phyloP scores from a whole-genome alignment of 30 jellyfish, hydroid and myxozoan species.

The Hydra vulgaris region DNA sequence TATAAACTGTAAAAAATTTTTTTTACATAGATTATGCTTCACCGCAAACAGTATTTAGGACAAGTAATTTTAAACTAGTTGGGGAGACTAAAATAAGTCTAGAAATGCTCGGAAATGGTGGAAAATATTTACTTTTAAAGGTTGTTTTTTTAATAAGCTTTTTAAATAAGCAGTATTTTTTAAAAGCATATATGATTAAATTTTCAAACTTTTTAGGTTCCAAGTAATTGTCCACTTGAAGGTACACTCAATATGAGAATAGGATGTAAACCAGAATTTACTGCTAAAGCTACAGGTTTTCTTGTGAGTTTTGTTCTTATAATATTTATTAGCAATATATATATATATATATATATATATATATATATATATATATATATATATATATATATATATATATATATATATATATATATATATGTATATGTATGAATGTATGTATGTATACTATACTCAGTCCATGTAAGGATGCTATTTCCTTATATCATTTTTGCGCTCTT shows the following conservation, averaged over 20 bases:
- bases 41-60: slow-evolving; percentile 86
- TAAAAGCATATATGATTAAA: background rate
- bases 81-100: slow-evolving; percentile 59
- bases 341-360: no score
- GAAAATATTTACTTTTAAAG: slow-evolving; percentile 16
- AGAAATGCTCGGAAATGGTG: slow-evolving; percentile 46
- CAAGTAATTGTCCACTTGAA: slow-evolving; percentile 94
- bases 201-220: slow-evolving; percentile 55
- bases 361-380: no score
- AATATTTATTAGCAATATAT: no score
- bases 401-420: no score
- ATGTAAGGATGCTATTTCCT: no score
- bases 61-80: slow-evolving; percentile 64
- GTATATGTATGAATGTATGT: no score
- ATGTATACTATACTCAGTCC: no score
- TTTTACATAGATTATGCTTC: slow-evolving; percentile 33
- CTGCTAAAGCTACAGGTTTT: slow-evolving; percentile 90
- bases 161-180: background rate
- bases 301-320: slow-evolving; percentile 48
- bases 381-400: no score
- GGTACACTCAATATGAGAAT: slow-evolving; percentile 65
- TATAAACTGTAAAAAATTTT: background rate
- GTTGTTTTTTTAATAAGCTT: background rate
- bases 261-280: slow-evolving; percentile 78
- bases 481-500: no score